Base-by-base conservation (phyloP, 1,140 invertebrate genomes). In the Diorhabda sublineata region DNA sequence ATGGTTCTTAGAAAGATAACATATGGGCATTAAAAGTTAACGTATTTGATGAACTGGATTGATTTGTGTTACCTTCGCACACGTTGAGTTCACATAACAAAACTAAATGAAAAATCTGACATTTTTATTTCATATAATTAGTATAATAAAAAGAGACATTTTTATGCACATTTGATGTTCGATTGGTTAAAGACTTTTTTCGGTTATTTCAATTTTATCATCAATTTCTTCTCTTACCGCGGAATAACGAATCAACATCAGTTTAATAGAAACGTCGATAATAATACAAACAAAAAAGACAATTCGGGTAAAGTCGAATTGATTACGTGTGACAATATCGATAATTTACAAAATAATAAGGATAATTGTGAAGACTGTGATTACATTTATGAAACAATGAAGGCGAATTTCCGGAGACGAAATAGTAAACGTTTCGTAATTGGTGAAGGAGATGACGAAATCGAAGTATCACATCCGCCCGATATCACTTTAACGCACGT, bases 381-480 rank as follows among this genome's bases (percentile, higher is more conserved):
- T 43, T 62, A 65, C 7, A 7, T 44, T 7, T 65, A 65, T 44
- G n/a, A 8, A 6, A 62, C 65, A 64, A 67, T 74, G 69, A 62
- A 70, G 11, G 60, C 66, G 7, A 69, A 73, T 44, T 67, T 79
- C 66, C 74, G 63, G 6, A 66, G 78, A 43, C 68, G 78, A 5
- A 81, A 79, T 61, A 79, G 77, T 58, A 81, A 80, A 64, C 67
- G 79, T 42, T 81, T 81, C 69, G 80, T 80, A 3, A 79, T 80
- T 58, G 79, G 79, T 9, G 78, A 78, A 68, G 78, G 77, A 58
- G 76, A 74, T 42, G 77, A 76, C 42, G 78, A 77, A 43, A 63
- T 69, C 5, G 67, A 64, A n/a, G 64, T 71, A 2, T n/a, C n/a
- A 4, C 70, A 58, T 5, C 64, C 71, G 42, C 71, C 71, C 2